A percentile compares a stretch with the other conserved stretches of the same genome.
These are phyloP conservation scores for Nasonovia ribisnigri DNA, from an alignment of 2,888 invertebrate genomes.

Conservation along the genomic window DNA sequence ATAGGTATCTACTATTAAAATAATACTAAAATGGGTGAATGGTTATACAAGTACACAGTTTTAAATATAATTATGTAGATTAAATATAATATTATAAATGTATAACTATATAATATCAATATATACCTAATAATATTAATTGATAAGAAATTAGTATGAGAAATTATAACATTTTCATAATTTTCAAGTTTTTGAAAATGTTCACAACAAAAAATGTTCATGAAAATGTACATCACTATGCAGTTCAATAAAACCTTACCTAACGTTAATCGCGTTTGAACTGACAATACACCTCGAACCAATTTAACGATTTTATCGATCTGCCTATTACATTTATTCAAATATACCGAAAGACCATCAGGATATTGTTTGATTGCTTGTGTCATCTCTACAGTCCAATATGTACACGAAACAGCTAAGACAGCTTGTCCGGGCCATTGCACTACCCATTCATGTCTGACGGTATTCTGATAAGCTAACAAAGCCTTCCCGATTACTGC, in stretches of 20 bases:
- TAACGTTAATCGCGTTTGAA: conserved; percentile 89
- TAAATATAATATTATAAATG: too few species aligned
- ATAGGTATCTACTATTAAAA: too few species aligned
- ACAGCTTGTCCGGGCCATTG: conserved; percentile 86
- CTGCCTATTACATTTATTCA: conserved; percentile 81
- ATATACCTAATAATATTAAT: too few species aligned
- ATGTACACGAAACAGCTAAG: conserved; percentile 88
- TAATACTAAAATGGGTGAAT: too few species aligned
- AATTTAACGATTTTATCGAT: conserved; percentile 79
- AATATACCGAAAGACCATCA: conserved; percentile 76
- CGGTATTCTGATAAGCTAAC: conserved; percentile 76
- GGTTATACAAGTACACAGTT: too few species aligned
- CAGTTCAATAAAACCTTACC: conserved; percentile 69
- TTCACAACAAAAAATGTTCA: too few species aligned
- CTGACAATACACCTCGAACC: conserved; percentile 85
- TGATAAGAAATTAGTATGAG: too few species aligned
- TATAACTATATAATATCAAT: too few species aligned
- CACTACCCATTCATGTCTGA: conserved; percentile 84
- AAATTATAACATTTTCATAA: too few species aligned
- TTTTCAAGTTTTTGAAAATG: too few species aligned
- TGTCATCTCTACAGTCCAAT: conserved; percentile 90
- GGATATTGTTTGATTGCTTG: conserved; percentile 77
- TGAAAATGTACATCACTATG: too few species aligned
- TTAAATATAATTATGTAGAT: too few species aligned
- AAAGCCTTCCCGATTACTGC: conserved; percentile 76